phyloP scores from a whole-genome alignment of 2,888 invertebrate species.

The Euclidia mi region DNA sequence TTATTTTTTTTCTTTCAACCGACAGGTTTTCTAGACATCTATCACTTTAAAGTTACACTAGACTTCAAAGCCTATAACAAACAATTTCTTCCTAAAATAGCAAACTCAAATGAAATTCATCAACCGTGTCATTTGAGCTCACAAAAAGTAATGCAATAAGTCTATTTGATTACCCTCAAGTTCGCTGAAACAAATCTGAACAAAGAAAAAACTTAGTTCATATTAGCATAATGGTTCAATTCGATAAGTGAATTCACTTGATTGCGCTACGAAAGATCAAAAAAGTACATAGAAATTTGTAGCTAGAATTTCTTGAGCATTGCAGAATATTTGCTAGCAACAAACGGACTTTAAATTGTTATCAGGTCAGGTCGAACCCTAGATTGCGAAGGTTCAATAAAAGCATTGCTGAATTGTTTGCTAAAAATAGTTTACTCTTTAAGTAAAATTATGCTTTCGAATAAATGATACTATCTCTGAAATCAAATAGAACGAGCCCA shows the following conservation, averaged over 20 bases:
- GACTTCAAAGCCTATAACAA: too few species aligned
- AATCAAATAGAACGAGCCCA: too few species aligned
- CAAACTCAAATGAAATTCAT: neutral
- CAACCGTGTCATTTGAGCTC: slow-evolving; percentile 2
- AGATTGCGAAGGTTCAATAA: neutral
- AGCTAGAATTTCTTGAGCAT: slow-evolving; percentile 4
- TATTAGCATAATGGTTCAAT: slow-evolving; percentile 43
- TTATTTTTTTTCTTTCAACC: too few species aligned
- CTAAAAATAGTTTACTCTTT: too few species aligned
- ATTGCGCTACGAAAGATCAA: slow-evolving; percentile 25
- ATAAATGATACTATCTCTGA: too few species aligned
- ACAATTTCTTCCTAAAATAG: too few species aligned
- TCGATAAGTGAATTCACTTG: slow-evolving; percentile 44
- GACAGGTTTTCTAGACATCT: too few species aligned
- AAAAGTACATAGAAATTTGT: slow-evolving; percentile 5
- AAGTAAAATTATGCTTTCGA: too few species aligned
- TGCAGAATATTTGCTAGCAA: slow-evolving; percentile 3
- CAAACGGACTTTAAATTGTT: slow-evolving; percentile 1
- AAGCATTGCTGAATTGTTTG: neutral
- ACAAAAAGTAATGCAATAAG: slow-evolving; percentile 17
- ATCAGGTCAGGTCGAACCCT: neutral
- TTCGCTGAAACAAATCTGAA: slow-evolving; percentile 29
- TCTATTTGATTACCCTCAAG: slow-evolving; percentile 24
- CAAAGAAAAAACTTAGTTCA: slow-evolving; percentile 33
- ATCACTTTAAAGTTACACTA: too few species aligned